Percentiles rank a stretch among this genome's conserved stretches.
Conservation (phyloP, 2,888 invertebrate species). For the Acanthacorydalis orientalis region DNA sequence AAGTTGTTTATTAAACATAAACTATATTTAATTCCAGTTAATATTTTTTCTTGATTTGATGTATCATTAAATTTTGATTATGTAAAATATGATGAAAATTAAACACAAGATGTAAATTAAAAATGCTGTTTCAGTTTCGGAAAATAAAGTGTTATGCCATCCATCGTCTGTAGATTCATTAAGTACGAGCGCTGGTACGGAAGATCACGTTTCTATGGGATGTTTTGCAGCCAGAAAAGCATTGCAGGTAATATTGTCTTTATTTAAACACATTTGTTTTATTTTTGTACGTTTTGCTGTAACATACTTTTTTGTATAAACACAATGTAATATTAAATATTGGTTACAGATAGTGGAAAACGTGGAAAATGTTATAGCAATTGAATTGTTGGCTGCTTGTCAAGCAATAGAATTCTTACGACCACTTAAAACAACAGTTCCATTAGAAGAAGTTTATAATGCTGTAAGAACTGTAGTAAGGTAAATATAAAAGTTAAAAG, state of each 20-base stretch:
- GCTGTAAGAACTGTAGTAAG: constrained; percentile 33
- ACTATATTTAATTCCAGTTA: too few relatives aligned
- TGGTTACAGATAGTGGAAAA: constrained; percentile 28
- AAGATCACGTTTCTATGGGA: constrained; percentile 56
- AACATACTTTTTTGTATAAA: too few relatives aligned
- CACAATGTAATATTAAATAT: not conserved
- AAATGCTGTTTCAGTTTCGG: constrained; percentile 31
- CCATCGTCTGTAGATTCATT: constrained; percentile 48
- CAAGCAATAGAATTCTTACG: constrained; percentile 49
- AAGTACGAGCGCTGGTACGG: constrained; percentile 46
- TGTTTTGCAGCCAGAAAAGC: constrained; percentile 46
- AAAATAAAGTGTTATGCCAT: constrained; percentile 51
- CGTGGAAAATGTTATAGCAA: constrained; percentile 41
- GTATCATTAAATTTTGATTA: too few relatives aligned
- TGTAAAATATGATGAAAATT: too few relatives aligned
- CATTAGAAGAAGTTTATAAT: constrained; percentile 43
- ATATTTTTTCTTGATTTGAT: too few relatives aligned
- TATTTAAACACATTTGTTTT: not conserved
- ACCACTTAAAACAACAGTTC: constrained; percentile 41
- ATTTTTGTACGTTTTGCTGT: too few relatives aligned
- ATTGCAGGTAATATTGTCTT: constrained; percentile 27
- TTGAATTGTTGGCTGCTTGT: constrained; percentile 45
- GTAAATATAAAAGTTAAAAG: constrained; percentile 16
- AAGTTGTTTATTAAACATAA: too few relatives aligned
- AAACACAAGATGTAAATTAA: not conserved